phyloP scores from a whole-genome alignment of 2,113 vertebrate genomes.

The Trinectes maculatus region DNA sequence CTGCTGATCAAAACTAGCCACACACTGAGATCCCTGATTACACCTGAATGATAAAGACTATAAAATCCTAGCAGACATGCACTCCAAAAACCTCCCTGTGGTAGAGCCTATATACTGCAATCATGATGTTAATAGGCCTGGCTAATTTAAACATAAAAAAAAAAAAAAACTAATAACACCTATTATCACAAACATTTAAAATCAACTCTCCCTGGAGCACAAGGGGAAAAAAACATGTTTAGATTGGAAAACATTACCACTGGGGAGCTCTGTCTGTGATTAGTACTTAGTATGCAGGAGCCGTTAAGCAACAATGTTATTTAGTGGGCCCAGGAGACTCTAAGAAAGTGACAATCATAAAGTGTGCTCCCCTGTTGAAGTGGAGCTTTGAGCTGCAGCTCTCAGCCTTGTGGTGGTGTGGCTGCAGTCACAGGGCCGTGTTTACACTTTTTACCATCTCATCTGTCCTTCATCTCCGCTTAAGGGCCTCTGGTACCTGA shows the following conservation, averaged over 20 bases:
- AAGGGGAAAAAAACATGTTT: conserved; percentile 8
- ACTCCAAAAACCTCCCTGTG: conserved; percentile 10
- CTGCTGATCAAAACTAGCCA: conserved; percentile 62
- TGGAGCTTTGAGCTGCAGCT: conserved; percentile 4
- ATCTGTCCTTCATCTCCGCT: conserved; percentile 47
- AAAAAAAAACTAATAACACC: conserved; percentile 46
- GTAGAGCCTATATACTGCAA: conserved; percentile 27
- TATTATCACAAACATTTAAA: conserved; percentile 47
- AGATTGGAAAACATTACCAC: conserved; percentile 25
- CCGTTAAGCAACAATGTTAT: conserved; percentile 7
- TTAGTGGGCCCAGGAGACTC: conserved; percentile 7
- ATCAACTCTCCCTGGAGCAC: conserved; percentile 33
- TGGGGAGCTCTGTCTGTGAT: conserved; percentile 6
- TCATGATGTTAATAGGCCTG: conserved; percentile 37
- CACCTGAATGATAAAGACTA: conserved; percentile 44
- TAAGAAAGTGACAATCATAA: conserved; percentile 7
- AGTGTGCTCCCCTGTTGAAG: not conserved
- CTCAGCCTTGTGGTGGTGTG: not conserved
- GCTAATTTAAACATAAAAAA: conserved; percentile 52
- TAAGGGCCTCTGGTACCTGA: conserved; percentile 28
- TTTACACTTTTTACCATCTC: conserved; percentile 38
- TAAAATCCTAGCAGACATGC: conserved; percentile 1
- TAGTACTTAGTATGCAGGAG: conserved; percentile 31
- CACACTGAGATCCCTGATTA: conserved; percentile 44
- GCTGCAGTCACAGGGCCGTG: conserved; percentile 14